Percentiles rank a stretch among this genome's conserved stretches.
phyloP scores from a whole-genome alignment of 2,888 invertebrate genomes.

The Molanna angustata region DNA sequence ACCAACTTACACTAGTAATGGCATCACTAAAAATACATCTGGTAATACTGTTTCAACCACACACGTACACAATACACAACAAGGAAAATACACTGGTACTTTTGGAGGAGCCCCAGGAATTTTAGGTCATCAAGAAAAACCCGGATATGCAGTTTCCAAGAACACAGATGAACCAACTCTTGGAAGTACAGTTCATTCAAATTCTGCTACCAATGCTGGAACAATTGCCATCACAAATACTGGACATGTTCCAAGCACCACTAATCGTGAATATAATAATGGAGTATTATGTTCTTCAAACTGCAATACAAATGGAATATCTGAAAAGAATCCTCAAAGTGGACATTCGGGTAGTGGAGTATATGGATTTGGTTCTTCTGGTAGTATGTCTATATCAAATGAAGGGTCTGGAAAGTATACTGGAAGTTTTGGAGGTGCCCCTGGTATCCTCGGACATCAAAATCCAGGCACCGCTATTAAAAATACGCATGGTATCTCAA shows the following conservation, averaged over 20 bases:
- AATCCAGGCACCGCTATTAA: constrained; percentile 28
- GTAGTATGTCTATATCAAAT: no score
- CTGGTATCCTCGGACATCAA: constrained; percentile 38
- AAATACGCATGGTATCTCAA: constrained; percentile 1
- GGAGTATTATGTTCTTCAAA: neutral
- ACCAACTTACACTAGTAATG: no score
- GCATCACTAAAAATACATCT: no score
- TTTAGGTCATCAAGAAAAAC: constrained; percentile 15
- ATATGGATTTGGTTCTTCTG: neutral
- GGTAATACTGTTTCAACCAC: no score
- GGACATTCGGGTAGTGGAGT: neutral
- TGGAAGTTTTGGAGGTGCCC: constrained; percentile 41
- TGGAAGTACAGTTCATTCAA: neutral
- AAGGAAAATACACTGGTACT: constrained; percentile 21
- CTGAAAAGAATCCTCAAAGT: neutral
- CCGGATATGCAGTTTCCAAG: constrained; percentile 16
- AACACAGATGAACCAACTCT: no score
- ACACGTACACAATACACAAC: no score
- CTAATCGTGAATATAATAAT: no score
- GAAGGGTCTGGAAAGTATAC: constrained; percentile 34
- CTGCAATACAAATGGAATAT: neutral
- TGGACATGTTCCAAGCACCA: no score
- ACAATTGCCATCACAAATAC: no score
- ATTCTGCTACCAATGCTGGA: no score
- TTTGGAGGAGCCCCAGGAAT: constrained; percentile 23